phyloP scores from a whole-genome alignment of 2,797 vertebrate genomes.

The Sebastes aleutianus region DNA sequence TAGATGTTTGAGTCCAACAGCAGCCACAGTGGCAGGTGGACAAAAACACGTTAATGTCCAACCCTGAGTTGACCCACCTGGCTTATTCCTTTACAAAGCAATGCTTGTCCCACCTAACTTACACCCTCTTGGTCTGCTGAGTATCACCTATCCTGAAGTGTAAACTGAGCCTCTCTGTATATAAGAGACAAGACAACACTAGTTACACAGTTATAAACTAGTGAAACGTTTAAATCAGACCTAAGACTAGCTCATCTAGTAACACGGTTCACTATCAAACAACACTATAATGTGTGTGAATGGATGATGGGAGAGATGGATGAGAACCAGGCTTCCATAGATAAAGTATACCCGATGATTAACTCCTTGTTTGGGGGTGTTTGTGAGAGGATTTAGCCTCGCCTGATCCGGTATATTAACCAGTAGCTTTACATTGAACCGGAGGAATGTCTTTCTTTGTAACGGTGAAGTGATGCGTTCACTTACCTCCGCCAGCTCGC shows the following conservation, averaged over 20 bases:
- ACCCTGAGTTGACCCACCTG: neutral
- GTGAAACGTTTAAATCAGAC: neutral
- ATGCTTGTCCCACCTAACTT: neutral
- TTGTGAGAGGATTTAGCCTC: neutral
- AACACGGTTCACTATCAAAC: neutral
- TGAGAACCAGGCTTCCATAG: neutral
- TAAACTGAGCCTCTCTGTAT: slow-evolving; percentile 24
- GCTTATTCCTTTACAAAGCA: neutral
- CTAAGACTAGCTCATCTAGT: neutral
- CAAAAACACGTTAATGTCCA: too few relatives aligned
- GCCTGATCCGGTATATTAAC: neutral
- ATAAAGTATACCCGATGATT: neutral
- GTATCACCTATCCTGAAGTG: slow-evolving; percentile 2
- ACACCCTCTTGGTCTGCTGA: neutral
- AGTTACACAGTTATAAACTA: neutral
- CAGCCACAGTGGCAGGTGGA: too few relatives aligned
- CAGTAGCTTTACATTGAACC: neutral
- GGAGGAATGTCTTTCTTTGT: neutral
- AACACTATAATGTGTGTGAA: neutral
- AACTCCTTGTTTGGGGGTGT: neutral
- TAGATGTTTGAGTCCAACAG: too few relatives aligned
- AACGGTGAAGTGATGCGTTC: neutral
- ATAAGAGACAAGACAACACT: neutral
- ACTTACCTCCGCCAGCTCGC: slow-evolving; percentile 67
- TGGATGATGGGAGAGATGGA: neutral